Evolutionary conservation across 2,797 vertebrate genomes (phyloP).

Genomic region (Pseudochromis fuscus): DNA sequence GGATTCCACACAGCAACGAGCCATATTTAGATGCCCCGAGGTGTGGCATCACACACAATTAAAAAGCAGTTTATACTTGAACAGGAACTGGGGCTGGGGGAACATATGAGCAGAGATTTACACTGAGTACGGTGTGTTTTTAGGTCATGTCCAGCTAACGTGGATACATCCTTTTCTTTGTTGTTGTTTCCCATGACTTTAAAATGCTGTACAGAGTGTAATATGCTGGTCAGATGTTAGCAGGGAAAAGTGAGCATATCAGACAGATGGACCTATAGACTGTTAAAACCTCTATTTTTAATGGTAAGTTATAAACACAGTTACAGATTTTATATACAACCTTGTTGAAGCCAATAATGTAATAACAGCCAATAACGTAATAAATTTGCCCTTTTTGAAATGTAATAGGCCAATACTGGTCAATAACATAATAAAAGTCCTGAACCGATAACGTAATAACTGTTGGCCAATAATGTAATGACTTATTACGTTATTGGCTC

Average conservation of each 20-base stretch:
- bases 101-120: slow-evolving; percentile 13
- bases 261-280: neutral
- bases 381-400: too few species aligned
- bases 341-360: too few species aligned
- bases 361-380: too few species aligned
- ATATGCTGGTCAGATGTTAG: neutral
- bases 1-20: slow-evolving; percentile 68
- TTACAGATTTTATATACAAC: neutral
- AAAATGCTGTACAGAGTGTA: neutral
- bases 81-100: slow-evolving; percentile 12
- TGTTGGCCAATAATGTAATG: too few species aligned
- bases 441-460: too few species aligned
- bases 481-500: too few species aligned
- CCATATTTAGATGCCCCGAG: slow-evolving; percentile 69
- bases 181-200: neutral
- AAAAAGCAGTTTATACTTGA: slow-evolving; percentile 29
- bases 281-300: neutral
- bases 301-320: neutral
- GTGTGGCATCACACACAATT: slow-evolving; percentile 40
- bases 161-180: neutral
- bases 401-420: too few species aligned
- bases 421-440: too few species aligned
- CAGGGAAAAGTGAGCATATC: neutral
- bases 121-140: neutral
- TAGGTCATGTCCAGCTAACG: neutral